Percentiles rank a stretch among this genome's conserved stretches.
These are phyloP conservation scores for Etheostoma nigrum DNA, from an alignment of 2,797 vertebrate species.

Conservation along the genomic window DNA sequence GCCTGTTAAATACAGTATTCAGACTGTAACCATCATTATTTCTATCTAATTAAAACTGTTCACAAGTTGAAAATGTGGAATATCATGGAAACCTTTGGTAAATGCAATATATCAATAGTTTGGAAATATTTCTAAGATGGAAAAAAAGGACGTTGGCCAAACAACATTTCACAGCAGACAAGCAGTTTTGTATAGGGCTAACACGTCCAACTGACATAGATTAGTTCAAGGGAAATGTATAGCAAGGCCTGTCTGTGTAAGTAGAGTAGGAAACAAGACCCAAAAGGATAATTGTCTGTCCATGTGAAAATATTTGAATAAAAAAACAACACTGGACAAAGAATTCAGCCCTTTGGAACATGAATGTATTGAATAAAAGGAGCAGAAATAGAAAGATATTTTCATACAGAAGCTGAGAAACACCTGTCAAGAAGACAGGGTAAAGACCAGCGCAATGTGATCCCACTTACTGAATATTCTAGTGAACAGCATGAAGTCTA, in stretches of 20 bases:
- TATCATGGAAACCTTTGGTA: not conserved
- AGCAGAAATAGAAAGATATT: not conserved
- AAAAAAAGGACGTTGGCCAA: slow-evolving; percentile 21
- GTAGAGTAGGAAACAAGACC: not conserved
- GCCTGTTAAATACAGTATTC: slow-evolving; percentile 1
- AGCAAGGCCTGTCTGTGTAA: not conserved
- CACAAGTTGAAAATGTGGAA: too few species aligned
- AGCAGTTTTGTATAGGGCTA: slow-evolving; percentile 1
- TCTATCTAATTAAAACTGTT: not conserved
- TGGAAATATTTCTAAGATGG: slow-evolving; percentile 24
- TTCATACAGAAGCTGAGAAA: not conserved
- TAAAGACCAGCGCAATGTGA: not conserved
- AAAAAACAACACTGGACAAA: not conserved
- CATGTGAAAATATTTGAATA: not conserved
- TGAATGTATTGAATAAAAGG: too few species aligned
- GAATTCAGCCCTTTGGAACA: not conserved
- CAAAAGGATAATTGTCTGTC: not conserved
- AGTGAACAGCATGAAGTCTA: slow-evolving; percentile 6
- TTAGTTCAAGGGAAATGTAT: not conserved
- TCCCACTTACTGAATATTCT: slow-evolving; percentile 1
- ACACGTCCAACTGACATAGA: not conserved
- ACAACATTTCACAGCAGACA: not conserved
- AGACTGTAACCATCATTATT: not conserved
- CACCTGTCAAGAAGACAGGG: not conserved
- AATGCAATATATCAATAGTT: not conserved